Evolutionary conservation across 2,113 vertebrate species (phyloP).

Genomic region (Ctenodactylus gundi): DNA sequence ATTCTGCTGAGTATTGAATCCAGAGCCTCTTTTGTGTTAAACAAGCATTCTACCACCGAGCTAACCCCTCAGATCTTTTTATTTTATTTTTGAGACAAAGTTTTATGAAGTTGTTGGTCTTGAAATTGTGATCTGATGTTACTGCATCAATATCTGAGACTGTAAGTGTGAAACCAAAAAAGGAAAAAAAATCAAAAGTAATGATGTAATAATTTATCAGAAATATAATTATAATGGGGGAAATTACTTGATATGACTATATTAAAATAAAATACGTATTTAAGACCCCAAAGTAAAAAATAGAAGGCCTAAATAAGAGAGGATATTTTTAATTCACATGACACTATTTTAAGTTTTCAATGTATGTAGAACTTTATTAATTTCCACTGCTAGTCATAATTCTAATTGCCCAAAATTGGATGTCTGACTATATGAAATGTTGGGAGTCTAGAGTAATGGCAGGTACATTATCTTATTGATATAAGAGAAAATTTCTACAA

Average conservation of each 20-base stretch:
- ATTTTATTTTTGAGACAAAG: too few species aligned
- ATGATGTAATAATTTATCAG: too few species aligned
- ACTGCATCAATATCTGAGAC: too few species aligned
- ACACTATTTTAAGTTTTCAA: neutral
- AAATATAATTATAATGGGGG: neutral
- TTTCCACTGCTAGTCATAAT: neutral
- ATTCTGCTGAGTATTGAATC: too few species aligned
- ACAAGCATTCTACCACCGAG: too few species aligned
- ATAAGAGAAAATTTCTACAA: neutral
- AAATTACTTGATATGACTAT: neutral
- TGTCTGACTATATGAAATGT: neutral
- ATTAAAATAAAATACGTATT: neutral
- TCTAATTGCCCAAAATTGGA: neutral
- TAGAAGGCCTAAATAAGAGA: neutral
- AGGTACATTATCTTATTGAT: neutral
- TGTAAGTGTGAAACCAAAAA: too few species aligned
- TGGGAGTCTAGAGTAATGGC: neutral
- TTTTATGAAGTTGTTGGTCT: too few species aligned
- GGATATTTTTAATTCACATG: neutral
- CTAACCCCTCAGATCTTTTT: too few species aligned
- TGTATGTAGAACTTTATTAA: neutral
- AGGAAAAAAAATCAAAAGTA: too few species aligned
- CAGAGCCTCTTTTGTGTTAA: too few species aligned
- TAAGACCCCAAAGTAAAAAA: neutral
- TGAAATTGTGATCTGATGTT: too few species aligned